phyloP scores from a whole-genome alignment of 2,888 invertebrate genomes.

The Folsomia manolachei region DNA sequence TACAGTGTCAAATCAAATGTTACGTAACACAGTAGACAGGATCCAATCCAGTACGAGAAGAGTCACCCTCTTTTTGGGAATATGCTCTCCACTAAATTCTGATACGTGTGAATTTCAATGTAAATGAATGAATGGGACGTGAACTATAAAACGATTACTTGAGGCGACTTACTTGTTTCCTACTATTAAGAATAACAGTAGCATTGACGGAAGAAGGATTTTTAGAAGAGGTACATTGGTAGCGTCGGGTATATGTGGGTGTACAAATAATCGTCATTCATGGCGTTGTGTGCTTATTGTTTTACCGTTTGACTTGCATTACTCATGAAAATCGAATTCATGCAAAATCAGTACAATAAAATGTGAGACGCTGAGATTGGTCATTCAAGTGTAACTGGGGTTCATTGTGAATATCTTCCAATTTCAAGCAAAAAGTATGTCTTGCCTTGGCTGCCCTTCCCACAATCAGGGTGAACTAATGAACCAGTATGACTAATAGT shows the following conservation, averaged over 20 bases:
- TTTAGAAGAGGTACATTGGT: too few species aligned
- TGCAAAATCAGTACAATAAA: neutral
- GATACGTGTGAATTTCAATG: slow-evolving; percentile 5
- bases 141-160: slow-evolving; percentile 5
- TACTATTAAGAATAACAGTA: too few species aligned
- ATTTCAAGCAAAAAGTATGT: too few species aligned
- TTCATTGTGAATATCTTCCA: too few species aligned
- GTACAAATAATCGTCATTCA: too few species aligned
- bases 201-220: too few species aligned
- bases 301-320: too few species aligned
- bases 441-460: neutral
- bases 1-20: neutral
- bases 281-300: too few species aligned
- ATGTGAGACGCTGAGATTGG: neutral
- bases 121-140: slow-evolving; percentile 4
- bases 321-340: neutral
- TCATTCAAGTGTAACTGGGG: too few species aligned
- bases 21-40: neutral
- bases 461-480: slow-evolving; percentile 1
- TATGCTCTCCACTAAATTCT: neutral
- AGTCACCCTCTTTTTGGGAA: too few species aligned
- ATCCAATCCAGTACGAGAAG: neutral
- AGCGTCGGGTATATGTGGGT: too few species aligned
- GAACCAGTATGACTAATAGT: slow-evolving; percentile 4
- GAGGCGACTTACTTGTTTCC: neutral